These are phyloP conservation scores for Drosophila subobscura DNA, from an alignment of 1,140 invertebrate species.

Conservation along the genomic window DNA sequence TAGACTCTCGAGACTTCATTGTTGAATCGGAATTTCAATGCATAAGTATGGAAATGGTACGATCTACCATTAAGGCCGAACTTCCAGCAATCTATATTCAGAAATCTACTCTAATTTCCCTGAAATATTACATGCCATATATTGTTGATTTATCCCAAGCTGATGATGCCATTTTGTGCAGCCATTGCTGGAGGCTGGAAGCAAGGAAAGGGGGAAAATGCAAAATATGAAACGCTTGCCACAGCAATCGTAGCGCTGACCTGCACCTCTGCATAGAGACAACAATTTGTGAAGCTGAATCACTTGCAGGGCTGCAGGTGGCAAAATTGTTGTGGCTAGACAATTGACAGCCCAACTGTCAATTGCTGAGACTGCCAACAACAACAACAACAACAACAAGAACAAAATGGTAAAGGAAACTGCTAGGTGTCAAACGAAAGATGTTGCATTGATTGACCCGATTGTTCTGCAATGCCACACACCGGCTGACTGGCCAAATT, in stretches of 20 bases:
- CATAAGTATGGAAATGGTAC: no score
- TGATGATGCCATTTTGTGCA: no score
- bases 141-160: no score
- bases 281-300: background rate
- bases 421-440: slow-evolving; percentile 48
- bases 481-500: slow-evolving; percentile 14
- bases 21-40: no score
- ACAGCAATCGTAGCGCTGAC: slow-evolving; percentile 11
- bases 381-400: no score
- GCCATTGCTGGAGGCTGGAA: no score
- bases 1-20: no score
- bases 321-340: slow-evolving; percentile 57
- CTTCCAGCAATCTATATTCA: no score
- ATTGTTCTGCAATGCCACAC: slow-evolving; percentile 34
- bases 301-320: slow-evolving; percentile 37
- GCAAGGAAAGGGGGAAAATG: slow-evolving; percentile 21
- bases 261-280: background rate
- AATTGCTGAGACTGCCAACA: slow-evolving; percentile 3
- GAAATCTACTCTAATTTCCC: no score
- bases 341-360: slow-evolving; percentile 21
- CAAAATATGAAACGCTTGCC: slow-evolving; percentile 19
- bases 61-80: no score
- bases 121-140: no score
- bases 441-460: slow-evolving; percentile 51
- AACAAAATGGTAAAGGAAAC: no score